Evolutionary conservation across 2,888 invertebrate species (phyloP).

Genomic region (Limnephilus marmoratus): DNA sequence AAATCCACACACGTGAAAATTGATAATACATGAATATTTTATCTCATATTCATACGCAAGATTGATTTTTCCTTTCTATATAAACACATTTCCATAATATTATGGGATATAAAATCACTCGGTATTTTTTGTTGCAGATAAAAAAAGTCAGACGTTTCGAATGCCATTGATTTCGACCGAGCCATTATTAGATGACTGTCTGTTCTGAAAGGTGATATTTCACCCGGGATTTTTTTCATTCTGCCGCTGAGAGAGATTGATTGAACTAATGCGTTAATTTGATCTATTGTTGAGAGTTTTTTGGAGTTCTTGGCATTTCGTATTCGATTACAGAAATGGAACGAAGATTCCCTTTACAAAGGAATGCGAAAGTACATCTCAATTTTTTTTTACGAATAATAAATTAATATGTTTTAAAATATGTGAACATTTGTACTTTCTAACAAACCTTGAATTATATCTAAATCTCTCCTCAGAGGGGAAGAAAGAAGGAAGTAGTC

Average conservation of each 20-base stretch:
- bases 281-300: neutral
- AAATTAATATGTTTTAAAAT: neutral
- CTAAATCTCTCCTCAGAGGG: neutral
- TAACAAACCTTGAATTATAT: neutral
- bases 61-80: neutral
- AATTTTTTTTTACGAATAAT: neutral
- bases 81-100: conserved; percentile 2
- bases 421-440: neutral
- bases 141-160: neutral
- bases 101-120: neutral
- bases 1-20: conserved; percentile 2
- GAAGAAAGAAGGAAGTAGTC: neutral
- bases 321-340: neutral
- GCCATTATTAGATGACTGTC: conserved; percentile 6
- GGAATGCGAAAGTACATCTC: neutral
- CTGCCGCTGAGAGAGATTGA: conserved; percentile 9
- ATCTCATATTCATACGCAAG: conserved; percentile 2
- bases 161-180: neutral
- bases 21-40: neutral
- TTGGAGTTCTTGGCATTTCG: neutral
- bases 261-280: conserved; percentile 14
- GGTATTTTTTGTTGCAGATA: neutral
- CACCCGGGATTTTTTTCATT: neutral
- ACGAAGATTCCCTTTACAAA: neutral
- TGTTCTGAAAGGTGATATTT: neutral